phyloP scores from a whole-genome alignment of 2,797 vertebrate genomes.

The Paratrypauchen microcephalus region DNA sequence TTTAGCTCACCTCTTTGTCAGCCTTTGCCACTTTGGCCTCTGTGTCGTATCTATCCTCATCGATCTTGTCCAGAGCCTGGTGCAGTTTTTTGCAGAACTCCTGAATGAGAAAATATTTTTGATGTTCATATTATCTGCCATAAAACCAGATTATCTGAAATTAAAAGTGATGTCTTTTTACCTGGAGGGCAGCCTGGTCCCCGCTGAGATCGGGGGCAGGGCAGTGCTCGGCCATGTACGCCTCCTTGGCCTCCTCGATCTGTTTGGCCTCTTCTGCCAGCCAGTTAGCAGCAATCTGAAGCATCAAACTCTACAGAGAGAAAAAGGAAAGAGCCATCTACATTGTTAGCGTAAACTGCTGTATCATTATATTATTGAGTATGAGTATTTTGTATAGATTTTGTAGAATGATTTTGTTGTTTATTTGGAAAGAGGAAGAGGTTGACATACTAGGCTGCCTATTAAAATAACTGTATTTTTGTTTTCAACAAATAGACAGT shows the following conservation, averaged over 20 bases:
- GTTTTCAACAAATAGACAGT: no score
- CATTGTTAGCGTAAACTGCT: not conserved
- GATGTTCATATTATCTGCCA: not conserved
- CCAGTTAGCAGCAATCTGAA: constrained; percentile 62
- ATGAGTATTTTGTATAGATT: no score
- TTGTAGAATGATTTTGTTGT: no score
- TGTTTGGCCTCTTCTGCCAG: constrained; percentile 61
- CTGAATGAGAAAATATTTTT: constrained; percentile 17
- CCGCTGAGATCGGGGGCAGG: constrained; percentile 35
- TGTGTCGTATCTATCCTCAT: constrained; percentile 49
- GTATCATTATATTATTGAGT: no score
- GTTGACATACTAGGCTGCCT: no score
- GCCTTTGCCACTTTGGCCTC: constrained; percentile 45
- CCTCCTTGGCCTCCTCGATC: constrained; percentile 37
- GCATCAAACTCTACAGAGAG: constrained; percentile 75
- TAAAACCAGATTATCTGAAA: not conserved
- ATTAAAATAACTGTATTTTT: no score
- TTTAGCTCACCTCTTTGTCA: constrained; percentile 46
- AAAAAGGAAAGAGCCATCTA: not conserved
- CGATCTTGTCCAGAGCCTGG: constrained; percentile 43
- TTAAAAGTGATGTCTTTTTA: constrained; percentile 15
- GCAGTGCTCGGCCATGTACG: constrained; percentile 59
- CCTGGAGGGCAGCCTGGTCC: constrained; percentile 58
- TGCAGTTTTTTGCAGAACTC: constrained; percentile 52
- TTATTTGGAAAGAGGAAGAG: no score